These are phyloP conservation scores for Drosophila pseudotalamancana DNA, from an alignment of 2,888 invertebrate genomes.

Conservation along the genomic window DNA sequence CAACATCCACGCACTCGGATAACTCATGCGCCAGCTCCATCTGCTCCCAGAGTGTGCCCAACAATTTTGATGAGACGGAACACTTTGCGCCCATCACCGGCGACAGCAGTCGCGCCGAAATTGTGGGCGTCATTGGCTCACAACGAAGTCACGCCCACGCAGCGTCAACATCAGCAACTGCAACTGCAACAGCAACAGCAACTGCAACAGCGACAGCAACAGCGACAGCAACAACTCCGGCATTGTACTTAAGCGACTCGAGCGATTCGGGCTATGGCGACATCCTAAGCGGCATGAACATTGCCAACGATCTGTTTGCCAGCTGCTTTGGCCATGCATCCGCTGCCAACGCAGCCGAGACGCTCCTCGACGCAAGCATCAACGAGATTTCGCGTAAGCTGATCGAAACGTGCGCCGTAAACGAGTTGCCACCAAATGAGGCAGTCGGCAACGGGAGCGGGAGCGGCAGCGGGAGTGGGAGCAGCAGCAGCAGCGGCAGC, in stretches of 20 bases:
- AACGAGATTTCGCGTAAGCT: constrained; percentile 84
- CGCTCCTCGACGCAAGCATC: constrained; percentile 83
- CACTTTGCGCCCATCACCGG: constrained; percentile 75
- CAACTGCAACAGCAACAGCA: constrained; percentile 15
- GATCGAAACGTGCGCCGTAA: constrained; percentile 83
- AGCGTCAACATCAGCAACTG: constrained; percentile 17
- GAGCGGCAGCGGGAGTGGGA: constrained; percentile 14
- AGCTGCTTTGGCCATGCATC: constrained; percentile 54
- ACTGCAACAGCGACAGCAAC: constrained; percentile 11
- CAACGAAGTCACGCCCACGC: constrained; percentile 72
- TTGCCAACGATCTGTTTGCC: constrained; percentile 82
- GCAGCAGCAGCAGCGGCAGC: constrained; percentile 12
- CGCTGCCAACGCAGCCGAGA: constrained; percentile 56
- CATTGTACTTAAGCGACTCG: constrained; percentile 68
- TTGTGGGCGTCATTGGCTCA: constrained; percentile 83
- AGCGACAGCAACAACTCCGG: constrained; percentile 14
- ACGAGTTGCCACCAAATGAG: constrained; percentile 48
- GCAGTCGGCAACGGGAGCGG: not conserved
- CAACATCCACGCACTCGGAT: constrained; percentile 66
- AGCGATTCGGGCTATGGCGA: constrained; percentile 83
- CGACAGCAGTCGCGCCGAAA: constrained; percentile 78
- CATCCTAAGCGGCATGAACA: constrained; percentile 83
- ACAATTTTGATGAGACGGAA: constrained; percentile 60
- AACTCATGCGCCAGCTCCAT: constrained; percentile 65
- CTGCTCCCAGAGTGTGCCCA: constrained; percentile 47